phyloP scores from a whole-genome alignment of 2,888 invertebrate species.

The Octonoba sinensis region DNA sequence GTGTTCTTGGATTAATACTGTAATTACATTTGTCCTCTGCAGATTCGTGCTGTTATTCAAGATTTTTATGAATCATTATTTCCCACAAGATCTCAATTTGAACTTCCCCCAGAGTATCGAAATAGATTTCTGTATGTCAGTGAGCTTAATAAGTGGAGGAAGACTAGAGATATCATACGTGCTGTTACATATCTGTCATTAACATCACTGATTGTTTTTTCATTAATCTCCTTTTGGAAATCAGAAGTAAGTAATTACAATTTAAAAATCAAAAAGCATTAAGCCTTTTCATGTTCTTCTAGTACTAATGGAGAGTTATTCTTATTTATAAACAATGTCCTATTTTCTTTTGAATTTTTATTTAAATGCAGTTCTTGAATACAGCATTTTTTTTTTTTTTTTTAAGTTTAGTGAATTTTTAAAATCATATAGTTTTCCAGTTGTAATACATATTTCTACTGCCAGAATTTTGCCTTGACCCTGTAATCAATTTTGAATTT shows the following conservation, averaged over 20 bases:
- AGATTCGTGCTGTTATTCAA: slow-evolving; percentile 78
- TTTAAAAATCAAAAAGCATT: no score
- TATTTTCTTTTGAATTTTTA: neutral
- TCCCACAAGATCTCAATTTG: slow-evolving; percentile 80
- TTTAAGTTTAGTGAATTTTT: neutral
- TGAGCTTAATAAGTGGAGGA: slow-evolving; percentile 76
- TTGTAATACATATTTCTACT: no score
- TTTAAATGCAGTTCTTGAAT: neutral
- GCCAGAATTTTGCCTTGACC: no score
- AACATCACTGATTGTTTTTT: slow-evolving; percentile 67
- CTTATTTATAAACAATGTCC: no score
- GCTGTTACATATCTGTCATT: slow-evolving; percentile 67
- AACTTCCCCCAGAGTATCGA: slow-evolving; percentile 79
- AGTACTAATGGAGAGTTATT: no score
- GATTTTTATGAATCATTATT: slow-evolving; percentile 83
- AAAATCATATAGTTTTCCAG: no score
- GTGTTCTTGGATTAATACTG: neutral
- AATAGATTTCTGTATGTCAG: slow-evolving; percentile 78
- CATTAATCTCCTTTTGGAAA: slow-evolving; percentile 67
- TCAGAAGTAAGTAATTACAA: slow-evolving; percentile 66
- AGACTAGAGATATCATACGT: slow-evolving; percentile 68
- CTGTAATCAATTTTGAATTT: no score
- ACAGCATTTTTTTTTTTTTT: neutral
- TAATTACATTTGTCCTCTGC: slow-evolving; percentile 19
- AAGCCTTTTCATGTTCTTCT: no score